phyloP scores from a whole-genome alignment of 2,113 vertebrate species.

The Acinonyx jubatus region DNA sequence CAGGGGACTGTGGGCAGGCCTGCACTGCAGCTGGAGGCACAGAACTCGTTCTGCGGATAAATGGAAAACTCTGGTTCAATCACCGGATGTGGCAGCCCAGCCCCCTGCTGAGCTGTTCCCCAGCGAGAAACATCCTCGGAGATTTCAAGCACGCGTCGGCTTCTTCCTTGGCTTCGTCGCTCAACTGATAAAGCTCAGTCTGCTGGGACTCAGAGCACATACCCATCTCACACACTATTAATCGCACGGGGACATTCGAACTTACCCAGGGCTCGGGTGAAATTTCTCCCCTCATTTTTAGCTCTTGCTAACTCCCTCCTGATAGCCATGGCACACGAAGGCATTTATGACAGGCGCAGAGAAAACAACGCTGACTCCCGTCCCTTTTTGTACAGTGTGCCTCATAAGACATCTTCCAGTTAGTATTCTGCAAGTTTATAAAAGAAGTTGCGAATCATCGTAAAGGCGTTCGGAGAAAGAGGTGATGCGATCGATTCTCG shows the following conservation, averaged over 20 bases:
- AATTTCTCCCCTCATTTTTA: neutral
- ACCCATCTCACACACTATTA: neutral
- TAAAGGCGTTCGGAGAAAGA: neutral
- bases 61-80: slow-evolving; percentile 76
- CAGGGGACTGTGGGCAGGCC: slow-evolving; percentile 70
- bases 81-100: neutral
- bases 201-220: slow-evolving; percentile 26
- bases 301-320: neutral
- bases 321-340: neutral
- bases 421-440: neutral
- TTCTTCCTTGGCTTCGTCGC: neutral
- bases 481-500: neutral
- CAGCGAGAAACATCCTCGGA: neutral
- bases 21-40: slow-evolving; percentile 62
- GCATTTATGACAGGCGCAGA: neutral
- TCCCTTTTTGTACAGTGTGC: neutral
- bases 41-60: slow-evolving; percentile 77
- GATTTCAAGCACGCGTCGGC: neutral
- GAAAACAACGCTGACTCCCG: neutral
- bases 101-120: neutral
- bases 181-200: neutral
- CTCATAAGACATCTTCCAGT: neutral
- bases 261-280: neutral
- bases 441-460: neutral
- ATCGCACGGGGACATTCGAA: neutral